Evolutionary conservation across 2,797 vertebrate genomes (phyloP).

Genomic region (Sternarchorhynchus goeldii): DNA sequence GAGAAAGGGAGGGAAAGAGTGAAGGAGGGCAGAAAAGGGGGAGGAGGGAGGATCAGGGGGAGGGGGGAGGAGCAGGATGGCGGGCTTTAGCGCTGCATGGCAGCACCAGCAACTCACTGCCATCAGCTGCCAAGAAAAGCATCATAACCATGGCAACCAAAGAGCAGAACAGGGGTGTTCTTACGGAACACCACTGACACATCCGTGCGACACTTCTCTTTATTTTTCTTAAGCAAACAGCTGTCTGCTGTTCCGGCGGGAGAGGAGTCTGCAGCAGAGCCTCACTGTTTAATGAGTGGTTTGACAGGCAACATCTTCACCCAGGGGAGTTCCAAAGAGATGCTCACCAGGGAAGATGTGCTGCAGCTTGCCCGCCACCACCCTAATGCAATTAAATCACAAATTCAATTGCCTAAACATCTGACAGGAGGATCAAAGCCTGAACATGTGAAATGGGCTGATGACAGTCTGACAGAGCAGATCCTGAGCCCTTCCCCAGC

Average conservation of each 20-base stretch:
- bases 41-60: not conserved
- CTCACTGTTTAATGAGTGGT: constrained; percentile 56
- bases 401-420: constrained; percentile 59
- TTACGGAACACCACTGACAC: constrained; percentile 43
- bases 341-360: constrained; percentile 35
- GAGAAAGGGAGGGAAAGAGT: constrained; percentile 13
- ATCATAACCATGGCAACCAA: constrained; percentile 58
- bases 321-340: constrained; percentile 45
- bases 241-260: constrained; percentile 50
- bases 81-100: constrained; percentile 43
- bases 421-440: constrained; percentile 48
- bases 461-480: constrained; percentile 53
- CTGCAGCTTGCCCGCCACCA: constrained; percentile 69
- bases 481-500: constrained; percentile 29
- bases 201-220: constrained; percentile 42
- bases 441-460: constrained; percentile 44
- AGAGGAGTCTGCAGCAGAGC: constrained; percentile 35
- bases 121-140: constrained; percentile 54
- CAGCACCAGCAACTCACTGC: constrained; percentile 41
- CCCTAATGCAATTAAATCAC: constrained; percentile 56
- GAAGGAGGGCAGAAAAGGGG: constrained; percentile 2
- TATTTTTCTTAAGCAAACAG: constrained; percentile 57
- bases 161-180: constrained; percentile 35
- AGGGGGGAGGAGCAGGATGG: not conserved
- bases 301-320: constrained; percentile 57